Percentiles rank a stretch among this genome's conserved stretches.
These are phyloP conservation scores for Labrus mixtus DNA, from an alignment of 2,113 vertebrate species.

Conservation along the genomic window DNA sequence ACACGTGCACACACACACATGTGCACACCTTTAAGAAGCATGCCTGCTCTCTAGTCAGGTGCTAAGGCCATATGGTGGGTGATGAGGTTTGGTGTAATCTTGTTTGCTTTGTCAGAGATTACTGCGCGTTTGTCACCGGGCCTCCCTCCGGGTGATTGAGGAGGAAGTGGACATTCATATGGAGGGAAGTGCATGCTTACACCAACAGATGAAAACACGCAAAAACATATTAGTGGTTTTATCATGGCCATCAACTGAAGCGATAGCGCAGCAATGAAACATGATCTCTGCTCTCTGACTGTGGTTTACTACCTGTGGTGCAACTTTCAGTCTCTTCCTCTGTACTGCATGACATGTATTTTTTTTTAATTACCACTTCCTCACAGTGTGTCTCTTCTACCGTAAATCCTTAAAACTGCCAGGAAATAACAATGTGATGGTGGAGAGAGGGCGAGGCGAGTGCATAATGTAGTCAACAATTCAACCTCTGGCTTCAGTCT, in stretches of 20 bases:
- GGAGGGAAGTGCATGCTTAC: neutral
- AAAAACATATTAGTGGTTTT: neutral
- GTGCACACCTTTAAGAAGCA: constrained; percentile 15
- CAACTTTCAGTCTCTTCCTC: constrained; percentile 42
- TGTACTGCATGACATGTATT: neutral
- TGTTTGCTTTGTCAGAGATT: constrained; percentile 61
- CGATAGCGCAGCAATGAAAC: neutral
- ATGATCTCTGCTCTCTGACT: neutral
- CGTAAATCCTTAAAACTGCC: constrained; percentile 31
- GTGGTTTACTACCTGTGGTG: constrained; percentile 3
- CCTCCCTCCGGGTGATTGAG: constrained; percentile 22
- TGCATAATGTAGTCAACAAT: constrained; percentile 53
- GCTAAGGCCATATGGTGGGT: constrained; percentile 50
- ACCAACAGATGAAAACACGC: constrained; percentile 13
- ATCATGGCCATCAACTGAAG: neutral
- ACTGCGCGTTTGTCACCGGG: constrained; percentile 45
- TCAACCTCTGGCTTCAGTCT: constrained; percentile 49
- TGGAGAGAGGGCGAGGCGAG: constrained; percentile 31
- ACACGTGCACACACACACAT: constrained; percentile 1
- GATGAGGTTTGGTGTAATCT: constrained; percentile 65
- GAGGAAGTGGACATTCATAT: constrained; percentile 51
- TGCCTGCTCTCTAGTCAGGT: constrained; percentile 14
- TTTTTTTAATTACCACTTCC: constrained; percentile 40
- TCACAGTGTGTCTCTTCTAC: constrained; percentile 27
- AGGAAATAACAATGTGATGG: constrained; percentile 40